Evolutionary conservation across 2,888 invertebrate species (phyloP), one percentile per base, ranked within the genome.

Genomic region (Dendrolimus houi): DNA sequence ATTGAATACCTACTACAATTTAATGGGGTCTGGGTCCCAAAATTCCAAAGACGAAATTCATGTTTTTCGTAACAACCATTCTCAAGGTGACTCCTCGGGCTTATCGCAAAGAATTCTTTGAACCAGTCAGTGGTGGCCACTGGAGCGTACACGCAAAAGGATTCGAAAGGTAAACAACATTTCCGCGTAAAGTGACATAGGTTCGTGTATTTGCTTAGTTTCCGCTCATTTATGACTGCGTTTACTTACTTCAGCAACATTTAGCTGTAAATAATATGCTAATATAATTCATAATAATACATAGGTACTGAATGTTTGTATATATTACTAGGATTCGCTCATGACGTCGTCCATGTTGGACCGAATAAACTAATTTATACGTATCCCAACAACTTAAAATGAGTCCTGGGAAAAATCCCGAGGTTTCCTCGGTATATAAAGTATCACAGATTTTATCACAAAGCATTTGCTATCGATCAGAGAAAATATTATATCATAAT

Each of bases 121-220:
- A 78, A 70, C 71, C 77, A 74, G 69, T 63, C 68, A 75, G 69
- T 71, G 69, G 63, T 57, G 64, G 63, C 70, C 63, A 74, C 70
- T 76, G 77, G 72, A 65, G 71, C 71, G 74, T 68, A 63, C 74
- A 77, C 62, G 70, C 66, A 76, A 73, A 75, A 77, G 75, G 72
- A 70, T 74, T 72, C 77, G 66, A n/a, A n/a, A n/a, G 60, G 72
- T 71, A 73, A 77, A 75, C 71, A 77, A 72, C 69, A 68, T 75
- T 71, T 66, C 64, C 59, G 59, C 66, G 68, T 67, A 70, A 70
- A 60, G 62, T 67, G 67, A 67, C 61, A 55, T 57, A 61, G 60
- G 60, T 61, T 66, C 63, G 62, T 29, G 29, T 60, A 59, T 65
- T 59, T 67, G 60, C 47, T 47, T 47, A 57, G 53, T 14, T 14